Evolutionary conservation across 2,888 invertebrate genomes (phyloP).

Genomic region (Octodonta nipae): DNA sequence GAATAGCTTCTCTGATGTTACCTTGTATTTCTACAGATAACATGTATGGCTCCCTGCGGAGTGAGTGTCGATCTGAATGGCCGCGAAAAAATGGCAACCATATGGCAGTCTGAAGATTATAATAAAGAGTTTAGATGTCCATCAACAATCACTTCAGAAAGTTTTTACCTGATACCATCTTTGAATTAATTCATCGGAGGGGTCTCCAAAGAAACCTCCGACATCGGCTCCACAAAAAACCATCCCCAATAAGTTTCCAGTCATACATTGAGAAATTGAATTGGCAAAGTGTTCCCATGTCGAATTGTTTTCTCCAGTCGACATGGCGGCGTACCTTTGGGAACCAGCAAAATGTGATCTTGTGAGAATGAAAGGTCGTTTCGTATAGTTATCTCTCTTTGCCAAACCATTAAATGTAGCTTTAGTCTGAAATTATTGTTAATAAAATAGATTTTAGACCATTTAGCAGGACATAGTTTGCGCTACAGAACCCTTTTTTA

Average conservation of each 20-base stretch:
- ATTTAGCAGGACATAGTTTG: too few relatives aligned
- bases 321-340: conserved; percentile 78
- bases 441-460: too few relatives aligned
- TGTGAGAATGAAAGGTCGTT: conserved; percentile 78
- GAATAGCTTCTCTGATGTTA: conserved; percentile 46
- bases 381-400: conserved; percentile 40
- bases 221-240: conserved; percentile 90
- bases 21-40: conserved; percentile 57
- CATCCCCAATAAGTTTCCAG: conserved; percentile 56
- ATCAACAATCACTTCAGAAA: too few relatives aligned
- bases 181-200: conserved; percentile 4
- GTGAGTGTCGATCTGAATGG: conserved; percentile 89
- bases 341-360: conserved; percentile 82
- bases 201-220: conserved; percentile 60
- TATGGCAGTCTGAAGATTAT: conserved; percentile 48
- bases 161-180: conserved; percentile 40
- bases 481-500: too few relatives aligned
- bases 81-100: conserved; percentile 90
- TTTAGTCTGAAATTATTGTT: conserved; percentile 45
- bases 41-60: conserved; percentile 90
- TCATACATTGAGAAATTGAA: conserved; percentile 81
- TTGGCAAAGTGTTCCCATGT: conserved; percentile 81
- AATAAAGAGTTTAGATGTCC: background rate
- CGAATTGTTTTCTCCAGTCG: conserved; percentile 94
- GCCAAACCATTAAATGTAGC: conserved; percentile 48